Conservation (phyloP, 1,140 invertebrate species). For the Cardiocondyla obscurior region DNA sequence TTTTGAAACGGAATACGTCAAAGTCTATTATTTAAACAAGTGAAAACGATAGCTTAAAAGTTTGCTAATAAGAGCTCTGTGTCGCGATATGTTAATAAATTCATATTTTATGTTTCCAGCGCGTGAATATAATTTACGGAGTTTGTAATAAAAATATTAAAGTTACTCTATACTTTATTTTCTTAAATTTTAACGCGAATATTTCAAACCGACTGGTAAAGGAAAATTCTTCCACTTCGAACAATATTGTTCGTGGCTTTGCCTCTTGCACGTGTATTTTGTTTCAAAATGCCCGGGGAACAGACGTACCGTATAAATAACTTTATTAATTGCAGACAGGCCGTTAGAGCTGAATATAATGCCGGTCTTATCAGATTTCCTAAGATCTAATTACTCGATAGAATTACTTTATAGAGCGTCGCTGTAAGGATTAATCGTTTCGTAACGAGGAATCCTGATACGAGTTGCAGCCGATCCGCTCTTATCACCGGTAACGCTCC, state of each 20-base stretch:
- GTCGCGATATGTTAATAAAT: neutral
- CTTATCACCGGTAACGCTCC: conserved; percentile 41
- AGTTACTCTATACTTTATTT: neutral
- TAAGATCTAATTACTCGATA: conserved; percentile 42
- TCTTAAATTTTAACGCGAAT: neutral
- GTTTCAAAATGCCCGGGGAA: neutral
- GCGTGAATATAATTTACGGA: neutral
- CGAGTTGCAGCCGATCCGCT: conserved; percentile 37
- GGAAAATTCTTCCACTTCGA: neutral
- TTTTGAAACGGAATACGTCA: neutral
- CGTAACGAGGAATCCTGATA: conserved; percentile 40
- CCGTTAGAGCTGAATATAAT: conserved; percentile 15
- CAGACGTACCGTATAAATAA: conserved; percentile 4
- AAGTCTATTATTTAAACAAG: neutral
- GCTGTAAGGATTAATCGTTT: conserved; percentile 53
- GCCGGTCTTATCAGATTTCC: conserved; percentile 22
- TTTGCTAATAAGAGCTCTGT: neutral
- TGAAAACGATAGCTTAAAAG: neutral
- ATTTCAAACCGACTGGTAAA: neutral
- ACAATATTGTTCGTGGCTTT: neutral
- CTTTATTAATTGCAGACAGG: conserved; percentile 30
- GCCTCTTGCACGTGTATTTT: neutral
- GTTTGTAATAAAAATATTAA: neutral
- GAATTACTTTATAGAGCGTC: conserved; percentile 33
- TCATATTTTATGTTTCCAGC: neutral